Base-by-base conservation (phyloP, 2,888 invertebrate species). In the Nephrotoma flavescens region DNA sequence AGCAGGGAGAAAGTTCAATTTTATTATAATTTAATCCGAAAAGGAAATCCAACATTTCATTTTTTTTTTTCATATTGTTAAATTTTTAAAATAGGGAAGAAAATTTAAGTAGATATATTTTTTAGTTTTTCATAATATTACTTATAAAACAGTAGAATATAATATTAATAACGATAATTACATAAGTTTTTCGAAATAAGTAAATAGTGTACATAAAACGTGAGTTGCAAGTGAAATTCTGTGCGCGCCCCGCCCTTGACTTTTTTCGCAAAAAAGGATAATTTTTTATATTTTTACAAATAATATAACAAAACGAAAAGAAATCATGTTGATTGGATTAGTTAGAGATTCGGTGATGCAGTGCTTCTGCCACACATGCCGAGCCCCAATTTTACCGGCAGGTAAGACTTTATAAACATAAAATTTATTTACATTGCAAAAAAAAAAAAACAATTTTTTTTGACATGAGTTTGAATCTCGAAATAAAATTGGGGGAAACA, bases 311-410 rank as follows among this genome's bases (percentile, higher is more conserved):
- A 3, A 85, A 42, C 4, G 2, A 85, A 44, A 31, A 31, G 31
- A 31, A 44, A 86, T 15, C 84, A 97, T 97, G 97, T 93, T 97
- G 94, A 96, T 97, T 94, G 96, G 95, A 92, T 94, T 97, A 91
- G 96, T 97, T 92, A 95, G 96, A 92, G 96, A 97, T 92, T 97
- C 97, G 92, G 96, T 97, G 92, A 94, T 97, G 95, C 96, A 96
- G 94, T 97, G 97, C 94, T 97, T 97, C 94, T 97, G 97, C 93
- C 96, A 97, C 93, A 95, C 96, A 92, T 97, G 97, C 95, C 95
- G 96, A 92, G 96, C 96, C 90, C 96, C 97, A 89, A 93, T 94
- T 89, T 89, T 96, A 91, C 95, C 95, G 91, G 94, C 95, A 93
- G 95, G 95, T 95, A 94, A 94, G 94, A 91, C 84, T 83, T 85